These are phyloP conservation scores for Acanthosepion esculentum DNA, from an alignment of 2,888 invertebrate genomes.

Conservation along the genomic window DNA sequence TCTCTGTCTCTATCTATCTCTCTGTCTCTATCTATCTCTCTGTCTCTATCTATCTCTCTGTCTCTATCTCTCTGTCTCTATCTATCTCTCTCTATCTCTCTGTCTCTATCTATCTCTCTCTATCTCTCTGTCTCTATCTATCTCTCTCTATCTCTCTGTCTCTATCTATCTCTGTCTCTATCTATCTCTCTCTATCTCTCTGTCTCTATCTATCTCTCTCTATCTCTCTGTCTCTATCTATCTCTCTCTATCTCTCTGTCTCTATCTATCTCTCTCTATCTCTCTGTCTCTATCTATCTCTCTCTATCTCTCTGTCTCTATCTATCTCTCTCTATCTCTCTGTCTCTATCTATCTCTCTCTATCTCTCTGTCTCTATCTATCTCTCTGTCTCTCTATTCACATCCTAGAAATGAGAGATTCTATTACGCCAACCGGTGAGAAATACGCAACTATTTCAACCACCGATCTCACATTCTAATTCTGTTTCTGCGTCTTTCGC, in stretches of 20 bases:
- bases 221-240: neutral
- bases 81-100: no score
- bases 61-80: neutral
- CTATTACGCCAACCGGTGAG: no score
- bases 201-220: neutral
- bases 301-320: neutral
- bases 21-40: neutral
- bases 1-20: accelerated
- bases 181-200: neutral
- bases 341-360: neutral
- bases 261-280: neutral
- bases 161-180: neutral
- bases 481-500: no score
- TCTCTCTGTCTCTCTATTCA: no score
- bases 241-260: neutral
- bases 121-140: no score
- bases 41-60: no score
- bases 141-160: neutral
- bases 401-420: no score
- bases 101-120: accelerated
- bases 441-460: no score
- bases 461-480: no score
- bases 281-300: neutral
- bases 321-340: accelerated
- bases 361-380: no score